phyloP scores from a whole-genome alignment of 2,797 vertebrate genomes.

The Crax fasciolata region DNA sequence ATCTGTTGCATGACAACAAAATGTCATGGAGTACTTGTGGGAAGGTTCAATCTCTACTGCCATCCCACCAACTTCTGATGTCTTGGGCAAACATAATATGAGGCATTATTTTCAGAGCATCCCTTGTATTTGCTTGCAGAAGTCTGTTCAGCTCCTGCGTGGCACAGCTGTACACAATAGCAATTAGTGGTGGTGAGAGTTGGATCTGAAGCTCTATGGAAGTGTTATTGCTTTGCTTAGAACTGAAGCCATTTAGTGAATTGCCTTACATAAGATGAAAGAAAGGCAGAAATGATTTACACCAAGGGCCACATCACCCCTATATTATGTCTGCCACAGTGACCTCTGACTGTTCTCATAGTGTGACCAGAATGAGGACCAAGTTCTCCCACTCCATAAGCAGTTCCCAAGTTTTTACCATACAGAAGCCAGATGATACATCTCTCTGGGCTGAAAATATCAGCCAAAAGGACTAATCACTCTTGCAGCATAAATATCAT shows the following conservation, averaged over 20 bases:
- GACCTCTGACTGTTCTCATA: background rate
- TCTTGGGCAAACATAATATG: too few species aligned
- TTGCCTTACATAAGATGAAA: background rate
- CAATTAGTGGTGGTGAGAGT: constrained; percentile 56
- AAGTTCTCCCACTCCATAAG: background rate
- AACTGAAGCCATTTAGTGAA: background rate
- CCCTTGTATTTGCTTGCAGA: background rate
- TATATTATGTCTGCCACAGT: fast-evolving
- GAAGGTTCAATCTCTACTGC: too few species aligned
- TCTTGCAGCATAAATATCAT: background rate
- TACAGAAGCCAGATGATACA: background rate
- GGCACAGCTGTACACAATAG: background rate
- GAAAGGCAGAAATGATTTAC: background rate
- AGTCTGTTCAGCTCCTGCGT: background rate
- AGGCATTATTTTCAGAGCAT: too few species aligned
- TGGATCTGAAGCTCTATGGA: background rate
- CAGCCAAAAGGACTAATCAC: background rate
- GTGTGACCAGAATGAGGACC: fast-evolving
- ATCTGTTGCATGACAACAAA: too few species aligned
- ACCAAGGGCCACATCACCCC: background rate
- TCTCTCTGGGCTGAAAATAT: background rate
- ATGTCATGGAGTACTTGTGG: too few species aligned
- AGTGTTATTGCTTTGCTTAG: background rate
- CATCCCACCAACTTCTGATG: too few species aligned
- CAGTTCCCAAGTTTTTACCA: background rate